Percentiles rank a stretch among this genome's conserved stretches.
Evolutionary conservation across 2,888 invertebrate genomes (phyloP).

Genomic region (Achlya flavicornis): DNA sequence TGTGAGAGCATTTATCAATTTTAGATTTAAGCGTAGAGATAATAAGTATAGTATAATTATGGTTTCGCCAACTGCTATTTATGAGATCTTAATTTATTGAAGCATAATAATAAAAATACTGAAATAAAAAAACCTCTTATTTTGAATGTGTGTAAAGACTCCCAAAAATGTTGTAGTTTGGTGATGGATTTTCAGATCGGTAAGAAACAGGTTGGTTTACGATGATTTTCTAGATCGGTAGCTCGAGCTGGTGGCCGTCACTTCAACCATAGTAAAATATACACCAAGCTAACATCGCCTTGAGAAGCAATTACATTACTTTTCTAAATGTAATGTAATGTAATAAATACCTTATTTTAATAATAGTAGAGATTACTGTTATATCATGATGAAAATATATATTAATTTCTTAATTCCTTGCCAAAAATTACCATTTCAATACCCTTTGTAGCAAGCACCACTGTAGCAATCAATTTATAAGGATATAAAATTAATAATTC

Average conservation of each 20-base stretch:
- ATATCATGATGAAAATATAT: background rate
- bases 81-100: background rate
- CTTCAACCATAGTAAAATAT: too few species aligned
- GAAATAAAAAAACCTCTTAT: background rate
- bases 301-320: background rate
- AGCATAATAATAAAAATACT: background rate
- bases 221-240: too few species aligned
- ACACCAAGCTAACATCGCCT: too few species aligned
- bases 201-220: too few species aligned
- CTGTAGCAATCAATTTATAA: constrained; percentile 1
- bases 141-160: too few species aligned
- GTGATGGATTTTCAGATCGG: too few species aligned
- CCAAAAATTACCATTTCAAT: constrained; percentile 4
- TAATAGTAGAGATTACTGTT: background rate
- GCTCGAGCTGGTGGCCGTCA: too few species aligned
- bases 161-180: too few species aligned
- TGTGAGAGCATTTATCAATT: background rate
- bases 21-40: background rate
- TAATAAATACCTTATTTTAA: background rate
- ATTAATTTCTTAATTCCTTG: background rate
- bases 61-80: constrained; percentile 1
- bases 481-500: constrained; percentile 6
- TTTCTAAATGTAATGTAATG: background rate
- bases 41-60: background rate
- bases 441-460: background rate